Evolutionary conservation across 2,888 invertebrate genomes (phyloP).

Genomic region (Acanthoscelides obtectus): DNA sequence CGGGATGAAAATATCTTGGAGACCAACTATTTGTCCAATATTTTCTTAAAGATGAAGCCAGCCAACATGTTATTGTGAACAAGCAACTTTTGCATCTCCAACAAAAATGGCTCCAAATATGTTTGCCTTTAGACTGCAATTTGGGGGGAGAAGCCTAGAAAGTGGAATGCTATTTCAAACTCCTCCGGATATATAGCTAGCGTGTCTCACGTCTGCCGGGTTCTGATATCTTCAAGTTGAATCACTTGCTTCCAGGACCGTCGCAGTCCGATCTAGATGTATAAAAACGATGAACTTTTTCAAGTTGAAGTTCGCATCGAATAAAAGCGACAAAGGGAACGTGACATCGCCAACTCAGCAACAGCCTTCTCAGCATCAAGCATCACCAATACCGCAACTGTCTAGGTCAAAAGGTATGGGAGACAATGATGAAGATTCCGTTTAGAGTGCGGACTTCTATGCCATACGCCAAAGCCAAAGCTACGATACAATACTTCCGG

Average conservation of each 20-base stretch:
- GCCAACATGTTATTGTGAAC: too few relatives aligned
- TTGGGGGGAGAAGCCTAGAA: too few relatives aligned
- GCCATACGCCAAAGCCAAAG: conserved; percentile 5
- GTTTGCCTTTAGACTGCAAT: too few relatives aligned
- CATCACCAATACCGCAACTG: neutral
- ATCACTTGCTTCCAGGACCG: conserved; percentile 21
- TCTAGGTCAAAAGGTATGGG: conserved; percentile 1
- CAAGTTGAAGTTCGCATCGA: conserved; percentile 26
- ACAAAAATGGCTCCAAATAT: too few relatives aligned
- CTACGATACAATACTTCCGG: conserved; percentile 21
- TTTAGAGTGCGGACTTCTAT: conserved; percentile 13
- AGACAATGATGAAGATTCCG: conserved; percentile 25
- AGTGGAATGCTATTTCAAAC: too few relatives aligned
- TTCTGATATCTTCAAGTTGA: too few relatives aligned
- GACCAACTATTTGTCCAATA: too few relatives aligned
- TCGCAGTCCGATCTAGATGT: conserved; percentile 15
- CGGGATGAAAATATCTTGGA: too few relatives aligned
- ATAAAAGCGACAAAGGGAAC: conserved; percentile 20
- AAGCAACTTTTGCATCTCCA: too few relatives aligned
- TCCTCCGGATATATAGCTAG: too few relatives aligned
- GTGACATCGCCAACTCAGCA: neutral
- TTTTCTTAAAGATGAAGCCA: too few relatives aligned
- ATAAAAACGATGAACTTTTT: conserved; percentile 30
- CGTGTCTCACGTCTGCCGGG: too few relatives aligned
- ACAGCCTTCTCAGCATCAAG: neutral